phyloP scores from a whole-genome alignment of 2,797 vertebrate genomes.

The Malacoraja senta region DNA sequence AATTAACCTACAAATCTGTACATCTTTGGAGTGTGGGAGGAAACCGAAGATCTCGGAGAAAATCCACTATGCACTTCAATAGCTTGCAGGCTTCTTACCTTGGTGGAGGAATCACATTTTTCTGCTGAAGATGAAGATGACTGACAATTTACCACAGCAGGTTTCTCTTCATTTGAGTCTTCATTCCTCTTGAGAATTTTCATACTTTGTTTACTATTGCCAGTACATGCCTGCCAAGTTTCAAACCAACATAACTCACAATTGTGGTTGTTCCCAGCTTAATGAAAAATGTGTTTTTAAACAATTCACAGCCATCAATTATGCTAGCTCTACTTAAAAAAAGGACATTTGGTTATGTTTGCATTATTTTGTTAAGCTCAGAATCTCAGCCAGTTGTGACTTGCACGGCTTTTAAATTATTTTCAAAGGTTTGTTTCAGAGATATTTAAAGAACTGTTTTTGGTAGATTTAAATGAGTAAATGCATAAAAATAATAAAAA shows the following conservation, averaged over 20 bases:
- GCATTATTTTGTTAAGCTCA: not conserved
- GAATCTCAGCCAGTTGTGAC: too few species aligned
- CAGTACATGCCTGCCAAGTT: slow-evolving; percentile 59
- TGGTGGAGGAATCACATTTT: not conserved
- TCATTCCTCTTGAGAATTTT: slow-evolving; percentile 83
- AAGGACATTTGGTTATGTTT: not conserved
- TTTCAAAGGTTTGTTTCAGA: too few species aligned
- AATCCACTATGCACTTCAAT: not conserved
- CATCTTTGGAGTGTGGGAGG: too few species aligned
- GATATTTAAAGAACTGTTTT: too few species aligned
- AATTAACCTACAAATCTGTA: too few species aligned
- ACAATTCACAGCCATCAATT: not conserved
- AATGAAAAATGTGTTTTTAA: not conserved
- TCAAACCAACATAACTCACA: slow-evolving; percentile 4
- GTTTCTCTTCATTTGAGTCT: slow-evolving; percentile 54
- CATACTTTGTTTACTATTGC: slow-evolving; percentile 58
- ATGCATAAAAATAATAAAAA: too few species aligned
- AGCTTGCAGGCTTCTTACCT: not conserved
- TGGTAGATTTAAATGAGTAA: too few species aligned
- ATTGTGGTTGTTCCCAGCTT: not conserved
- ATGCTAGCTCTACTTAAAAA: not conserved
- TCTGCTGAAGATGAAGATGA: not conserved
- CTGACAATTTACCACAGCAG: slow-evolving; percentile 42
- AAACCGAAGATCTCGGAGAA: too few species aligned
- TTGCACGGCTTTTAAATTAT: too few species aligned